phyloP scores from a whole-genome alignment of 2,888 invertebrate species.

The Rhagophthalmus giganteus region DNA sequence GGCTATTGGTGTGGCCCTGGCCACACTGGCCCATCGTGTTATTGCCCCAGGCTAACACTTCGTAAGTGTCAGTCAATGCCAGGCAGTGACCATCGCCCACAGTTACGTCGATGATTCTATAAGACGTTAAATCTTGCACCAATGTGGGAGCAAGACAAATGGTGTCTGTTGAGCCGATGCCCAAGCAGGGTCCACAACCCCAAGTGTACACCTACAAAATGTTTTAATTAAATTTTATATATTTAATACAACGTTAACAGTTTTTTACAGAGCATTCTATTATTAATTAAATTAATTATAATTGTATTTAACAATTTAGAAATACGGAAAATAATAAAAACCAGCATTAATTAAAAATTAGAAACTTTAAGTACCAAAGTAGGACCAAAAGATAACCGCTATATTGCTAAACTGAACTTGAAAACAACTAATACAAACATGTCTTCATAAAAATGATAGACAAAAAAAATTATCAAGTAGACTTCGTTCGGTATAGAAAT shows the following conservation, averaged over 20 bases:
- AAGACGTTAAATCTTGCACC: conserved; percentile 58
- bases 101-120: conserved; percentile 62
- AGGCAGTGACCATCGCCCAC: conserved; percentile 66
- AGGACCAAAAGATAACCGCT: too few species aligned
- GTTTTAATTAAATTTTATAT: background rate
- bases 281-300: too few species aligned
- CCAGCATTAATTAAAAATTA: background rate
- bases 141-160: conserved; percentile 60
- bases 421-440: too few species aligned
- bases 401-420: too few species aligned
- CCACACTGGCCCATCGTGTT: conserved; percentile 70
- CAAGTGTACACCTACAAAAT: conserved; percentile 59
- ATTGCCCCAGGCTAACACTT: conserved; percentile 64
- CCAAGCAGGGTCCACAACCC: conserved; percentile 66
- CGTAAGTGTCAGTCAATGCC: conserved; percentile 61
- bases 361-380: too few species aligned
- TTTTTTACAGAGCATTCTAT: too few species aligned
- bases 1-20: conserved; percentile 63
- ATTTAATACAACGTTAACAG: too few species aligned
- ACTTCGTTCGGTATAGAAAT: too few species aligned
- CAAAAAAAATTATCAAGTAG: too few species aligned
- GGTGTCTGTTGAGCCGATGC: conserved; percentile 61
- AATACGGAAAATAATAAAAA: background rate
- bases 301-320: too few species aligned
- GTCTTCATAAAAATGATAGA: too few species aligned